Evolutionary conservation across 2,113 vertebrate genomes (phyloP).

Genomic region (Neomonachus schauinslandi): DNA sequence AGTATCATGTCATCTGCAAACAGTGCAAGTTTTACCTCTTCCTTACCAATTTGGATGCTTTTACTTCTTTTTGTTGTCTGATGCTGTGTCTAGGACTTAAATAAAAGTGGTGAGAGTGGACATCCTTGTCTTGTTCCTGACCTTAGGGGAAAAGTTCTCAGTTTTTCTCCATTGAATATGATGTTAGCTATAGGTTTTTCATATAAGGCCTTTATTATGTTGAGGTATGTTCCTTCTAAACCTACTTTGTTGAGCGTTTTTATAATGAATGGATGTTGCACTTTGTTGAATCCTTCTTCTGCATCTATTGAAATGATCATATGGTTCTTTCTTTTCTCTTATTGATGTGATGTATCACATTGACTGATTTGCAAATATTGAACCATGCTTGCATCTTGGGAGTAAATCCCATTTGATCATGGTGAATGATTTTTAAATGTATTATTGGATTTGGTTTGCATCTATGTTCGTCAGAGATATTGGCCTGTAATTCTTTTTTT

Average conservation of each 20-base stretch:
- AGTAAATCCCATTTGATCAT: not conserved
- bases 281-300: not conserved
- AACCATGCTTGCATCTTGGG: not conserved
- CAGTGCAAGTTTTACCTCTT: not conserved
- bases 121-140: not conserved
- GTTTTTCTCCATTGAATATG: not conserved
- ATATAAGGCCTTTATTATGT: not conserved
- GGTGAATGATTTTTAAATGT: not conserved
- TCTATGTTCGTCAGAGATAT: not conserved
- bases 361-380: not conserved
- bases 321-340: not conserved
- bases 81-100: not conserved
- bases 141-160: not conserved
- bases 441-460: not conserved
- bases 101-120: not conserved
- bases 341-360: not conserved
- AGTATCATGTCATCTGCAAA: not conserved
- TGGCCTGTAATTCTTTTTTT: not conserved
- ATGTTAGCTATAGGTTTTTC: not conserved
- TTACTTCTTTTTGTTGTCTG: not conserved
- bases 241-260: not conserved
- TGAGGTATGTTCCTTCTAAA: not conserved
- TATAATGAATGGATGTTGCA: not conserved
- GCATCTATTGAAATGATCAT: not conserved
- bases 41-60: not conserved